phyloP scores from a whole-genome alignment of 53 echinoderm and acorn worm species.

The Henricia sp. region DNA sequence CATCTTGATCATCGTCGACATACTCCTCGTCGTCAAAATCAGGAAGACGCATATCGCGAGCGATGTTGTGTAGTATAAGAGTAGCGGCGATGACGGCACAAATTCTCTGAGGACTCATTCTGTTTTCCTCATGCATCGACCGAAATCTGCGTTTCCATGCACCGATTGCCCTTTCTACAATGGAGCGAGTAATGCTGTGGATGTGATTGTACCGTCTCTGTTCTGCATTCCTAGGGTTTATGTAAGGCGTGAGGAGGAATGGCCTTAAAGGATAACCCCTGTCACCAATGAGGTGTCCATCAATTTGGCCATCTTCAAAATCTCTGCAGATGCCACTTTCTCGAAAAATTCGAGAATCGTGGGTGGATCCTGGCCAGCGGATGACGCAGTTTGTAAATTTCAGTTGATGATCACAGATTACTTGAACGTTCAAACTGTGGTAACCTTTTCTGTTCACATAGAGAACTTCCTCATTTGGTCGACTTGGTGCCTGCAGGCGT shows the following conservation, averaged over 20 bases:
- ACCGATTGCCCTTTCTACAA: not conserved
- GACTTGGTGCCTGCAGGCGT: not conserved
- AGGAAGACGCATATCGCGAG: not conserved
- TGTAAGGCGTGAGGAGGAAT: not conserved
- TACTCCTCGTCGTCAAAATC: not conserved
- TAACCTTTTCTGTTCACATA: conserved; percentile 37
- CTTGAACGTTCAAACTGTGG: conserved; percentile 17
- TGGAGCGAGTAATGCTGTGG: not conserved
- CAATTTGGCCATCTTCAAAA: not conserved
- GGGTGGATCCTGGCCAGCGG: conserved; percentile 18
- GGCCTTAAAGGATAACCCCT: too few relatives aligned
- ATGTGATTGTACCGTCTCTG: not conserved
- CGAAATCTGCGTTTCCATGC: not conserved
- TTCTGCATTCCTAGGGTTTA: not conserved
- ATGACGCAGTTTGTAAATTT: conserved; percentile 20
- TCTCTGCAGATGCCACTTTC: not conserved
- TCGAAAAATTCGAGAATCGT: conserved; percentile 25
- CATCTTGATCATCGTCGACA: not conserved
- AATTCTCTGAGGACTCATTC: not conserved
- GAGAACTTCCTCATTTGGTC: not conserved
- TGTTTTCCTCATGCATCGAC: not conserved
- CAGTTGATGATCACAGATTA: conserved; percentile 1
- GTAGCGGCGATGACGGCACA: not conserved
- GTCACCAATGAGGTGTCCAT: not conserved
- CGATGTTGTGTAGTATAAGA: not conserved